These are phyloP conservation scores for Neomorphus geoffroyi DNA, from an alignment of 2,797 vertebrate genomes.

Conservation along the genomic window DNA sequence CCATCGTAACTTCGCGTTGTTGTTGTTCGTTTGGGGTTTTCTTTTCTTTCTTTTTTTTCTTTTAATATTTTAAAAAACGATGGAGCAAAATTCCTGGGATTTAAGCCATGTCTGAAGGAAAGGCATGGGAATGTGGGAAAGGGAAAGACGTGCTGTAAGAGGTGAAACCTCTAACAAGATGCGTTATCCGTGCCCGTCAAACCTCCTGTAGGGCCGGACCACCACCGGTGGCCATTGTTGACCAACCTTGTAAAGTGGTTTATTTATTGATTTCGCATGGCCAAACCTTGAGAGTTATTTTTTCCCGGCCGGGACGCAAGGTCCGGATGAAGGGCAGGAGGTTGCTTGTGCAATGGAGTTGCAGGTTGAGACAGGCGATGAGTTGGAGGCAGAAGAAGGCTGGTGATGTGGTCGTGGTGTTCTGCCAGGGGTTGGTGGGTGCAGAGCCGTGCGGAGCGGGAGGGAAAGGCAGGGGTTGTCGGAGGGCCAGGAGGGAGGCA, in stretches of 20 bases:
- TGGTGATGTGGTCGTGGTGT: neutral
- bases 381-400: neutral
- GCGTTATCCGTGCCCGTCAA: neutral
- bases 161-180: neutral
- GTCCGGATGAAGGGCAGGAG: neutral
- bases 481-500: neutral
- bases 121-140: constrained; percentile 63
- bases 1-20: constrained; percentile 41
- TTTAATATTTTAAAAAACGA: constrained; percentile 53
- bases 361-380: neutral
- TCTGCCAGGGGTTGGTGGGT: neutral
- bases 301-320: neutral
- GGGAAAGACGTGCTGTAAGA: neutral
- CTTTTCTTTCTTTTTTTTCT: neutral
- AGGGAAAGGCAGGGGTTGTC: too few relatives aligned
- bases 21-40: constrained; percentile 5
- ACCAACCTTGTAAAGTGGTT: neutral
- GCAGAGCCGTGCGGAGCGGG: neutral
- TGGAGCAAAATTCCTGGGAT: constrained; percentile 57
- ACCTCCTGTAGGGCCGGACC: neutral
- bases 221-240: too few relatives aligned
- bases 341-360: neutral
- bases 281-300: neutral
- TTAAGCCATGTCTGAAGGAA: constrained; percentile 64
- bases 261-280: neutral